A percentile compares a stretch with the other conserved stretches of the same genome.
Evolutionary conservation across 2,113 vertebrate species (phyloP).

Genomic region (Hippocampus barbouri): DNA sequence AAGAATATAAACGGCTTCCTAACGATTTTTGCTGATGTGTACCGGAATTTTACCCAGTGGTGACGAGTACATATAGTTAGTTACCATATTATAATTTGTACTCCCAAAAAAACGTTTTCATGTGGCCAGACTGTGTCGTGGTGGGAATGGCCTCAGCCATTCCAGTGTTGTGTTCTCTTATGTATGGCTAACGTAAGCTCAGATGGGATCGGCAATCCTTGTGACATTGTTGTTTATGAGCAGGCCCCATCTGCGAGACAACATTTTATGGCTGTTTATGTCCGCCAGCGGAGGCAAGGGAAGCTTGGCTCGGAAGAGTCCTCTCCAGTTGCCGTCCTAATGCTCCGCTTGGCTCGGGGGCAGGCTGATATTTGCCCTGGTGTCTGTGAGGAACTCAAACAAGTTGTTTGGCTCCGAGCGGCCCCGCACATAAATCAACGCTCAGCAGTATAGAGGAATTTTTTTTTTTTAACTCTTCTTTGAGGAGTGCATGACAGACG

Average conservation of each 20-base stretch:
- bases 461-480: constrained; percentile 40
- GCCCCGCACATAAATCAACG: constrained; percentile 48
- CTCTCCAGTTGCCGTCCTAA: constrained; percentile 63
- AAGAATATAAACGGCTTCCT: too few relatives aligned
- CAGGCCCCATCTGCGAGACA: constrained; percentile 52
- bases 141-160: background rate
- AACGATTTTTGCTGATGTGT: too few relatives aligned
- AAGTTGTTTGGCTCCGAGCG: constrained; percentile 50
- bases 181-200: constrained; percentile 53
- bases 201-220: constrained; percentile 35
- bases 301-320: constrained; percentile 36
- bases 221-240: constrained; percentile 70
- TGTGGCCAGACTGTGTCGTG: background rate
- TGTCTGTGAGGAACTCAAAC: constrained; percentile 57
- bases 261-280: constrained; percentile 75
- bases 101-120: too few relatives aligned
- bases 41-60: too few relatives aligned
- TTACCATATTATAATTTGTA: background rate
- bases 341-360: constrained; percentile 63
- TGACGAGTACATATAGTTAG: background rate
- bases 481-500: constrained; percentile 15
- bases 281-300: constrained; percentile 57
- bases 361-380: constrained; percentile 56
- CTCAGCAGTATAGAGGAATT: constrained; percentile 31
- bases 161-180: constrained; percentile 9